Evolutionary conservation across 2,888 invertebrate species (phyloP), one percentile per base, ranked within the genome.

Genomic region (Ethmia dodecea): DNA sequence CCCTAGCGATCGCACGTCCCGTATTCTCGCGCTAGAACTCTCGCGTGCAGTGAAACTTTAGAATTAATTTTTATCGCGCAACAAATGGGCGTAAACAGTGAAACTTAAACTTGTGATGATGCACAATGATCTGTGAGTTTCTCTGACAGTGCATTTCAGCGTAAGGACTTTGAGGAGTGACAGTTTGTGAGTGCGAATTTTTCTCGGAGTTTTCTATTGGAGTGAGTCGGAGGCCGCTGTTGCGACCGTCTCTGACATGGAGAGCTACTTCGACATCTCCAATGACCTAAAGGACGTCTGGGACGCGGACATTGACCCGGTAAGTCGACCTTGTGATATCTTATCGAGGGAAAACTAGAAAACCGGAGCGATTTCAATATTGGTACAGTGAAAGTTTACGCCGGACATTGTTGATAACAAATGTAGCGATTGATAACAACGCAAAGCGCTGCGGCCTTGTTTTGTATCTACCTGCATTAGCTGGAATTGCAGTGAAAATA

Each of bases 251-350:
- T 76, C 81, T 70, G 76, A 77, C 65, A 92, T 92, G 92, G 92
- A 92, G 83, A 87, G 88, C 58, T 93, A 92, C 83, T 93, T 92
- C 84, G 93, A 93, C 80, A 90, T 91, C 71, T 90, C 89, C 60
- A 88, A 89, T 44, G 91, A 92, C 79, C 88, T 93, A 64, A 92
- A 91, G 87, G 93, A 93, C 78, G 88, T 94, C 63, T 94, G 93
- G 93, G 93, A 93, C 73, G 90, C 92, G 58, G 93, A 93, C 86
- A 88, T 94, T 69, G 93, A 93, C 87, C 91, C 93, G 91, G 93
- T 93, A 77, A 92, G 93, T 89, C 63, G 72, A 74, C 76, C 77
- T 76, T 80, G 68, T 51, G 56, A 56, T 67, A 69, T 52, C 56
- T 66, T 75, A 77, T 76, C 78, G 52, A 22, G 22, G n/a, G 8